These are phyloP conservation scores for Garra rufa DNA, from an alignment of 2,113 vertebrate species.

Conservation along the genomic window DNA sequence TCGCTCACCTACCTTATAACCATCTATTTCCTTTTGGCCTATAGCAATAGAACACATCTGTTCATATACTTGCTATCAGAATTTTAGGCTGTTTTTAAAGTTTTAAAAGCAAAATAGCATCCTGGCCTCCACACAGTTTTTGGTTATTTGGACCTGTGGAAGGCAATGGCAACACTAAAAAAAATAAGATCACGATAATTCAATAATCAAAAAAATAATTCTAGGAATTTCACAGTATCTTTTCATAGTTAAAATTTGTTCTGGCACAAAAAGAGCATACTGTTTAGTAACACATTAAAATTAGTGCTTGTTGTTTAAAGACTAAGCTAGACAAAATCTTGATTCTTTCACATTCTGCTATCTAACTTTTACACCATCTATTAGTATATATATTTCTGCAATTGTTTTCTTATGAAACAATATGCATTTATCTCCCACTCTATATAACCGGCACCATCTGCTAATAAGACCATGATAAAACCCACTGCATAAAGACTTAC, in stretches of 20 bases:
- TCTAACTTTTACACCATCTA: conserved; percentile 20
- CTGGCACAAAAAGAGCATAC: conserved; percentile 11
- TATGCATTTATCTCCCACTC: background rate
- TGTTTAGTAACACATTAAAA: conserved; percentile 13
- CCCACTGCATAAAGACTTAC: conserved; percentile 26
- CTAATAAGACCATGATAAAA: conserved; percentile 36
- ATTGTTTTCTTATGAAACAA: background rate
- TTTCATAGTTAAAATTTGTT: conserved; percentile 6
- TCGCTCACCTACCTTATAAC: background rate
- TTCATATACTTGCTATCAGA: background rate
- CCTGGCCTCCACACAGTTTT: background rate
- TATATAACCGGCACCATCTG: background rate
- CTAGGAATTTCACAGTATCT: conserved; percentile 31
- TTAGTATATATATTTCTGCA: background rate
- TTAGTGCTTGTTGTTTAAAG: conserved; percentile 39
- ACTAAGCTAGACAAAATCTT: conserved; percentile 15
- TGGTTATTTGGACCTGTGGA: conserved; percentile 11
- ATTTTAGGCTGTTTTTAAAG: background rate
- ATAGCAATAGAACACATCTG: background rate
- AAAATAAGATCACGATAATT: background rate
- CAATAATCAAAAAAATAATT: background rate
- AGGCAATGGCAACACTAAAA: conserved; percentile 2
- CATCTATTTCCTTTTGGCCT: background rate
- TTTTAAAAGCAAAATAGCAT: conserved; percentile 16
- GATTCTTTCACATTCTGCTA: conserved; percentile 22